Percentiles rank a stretch among this genome's conserved stretches.
Evolutionary conservation across 2,113 vertebrate genomes (phyloP).

Genomic region (Theristicus caerulescens): DNA sequence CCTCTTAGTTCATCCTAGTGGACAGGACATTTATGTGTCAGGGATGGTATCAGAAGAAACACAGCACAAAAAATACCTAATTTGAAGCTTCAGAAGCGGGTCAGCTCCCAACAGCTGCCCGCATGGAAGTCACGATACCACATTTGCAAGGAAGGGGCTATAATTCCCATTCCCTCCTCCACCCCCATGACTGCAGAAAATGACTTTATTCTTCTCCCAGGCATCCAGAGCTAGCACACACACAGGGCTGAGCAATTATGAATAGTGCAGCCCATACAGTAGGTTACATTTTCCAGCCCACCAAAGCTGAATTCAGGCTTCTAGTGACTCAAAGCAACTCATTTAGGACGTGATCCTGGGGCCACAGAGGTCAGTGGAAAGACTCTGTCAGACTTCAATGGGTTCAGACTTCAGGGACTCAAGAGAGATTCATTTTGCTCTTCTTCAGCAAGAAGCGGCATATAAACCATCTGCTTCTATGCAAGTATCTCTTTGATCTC

Average conservation of each 20-base stretch:
- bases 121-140: fast-evolving
- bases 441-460: background rate
- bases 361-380: conserved; percentile 29
- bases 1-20: background rate
- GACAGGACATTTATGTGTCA: background rate
- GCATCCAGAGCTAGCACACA: background rate
- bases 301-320: conserved; percentile 34
- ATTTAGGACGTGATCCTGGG: conserved; percentile 27
- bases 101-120: background rate
- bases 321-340: conserved; percentile 17
- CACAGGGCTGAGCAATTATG: background rate
- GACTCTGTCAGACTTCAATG: conserved; percentile 2
- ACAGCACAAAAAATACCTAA: background rate
- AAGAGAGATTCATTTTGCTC: background rate
- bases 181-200: conserved; percentile 9
- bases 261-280: conserved; percentile 31
- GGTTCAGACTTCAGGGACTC: background rate
- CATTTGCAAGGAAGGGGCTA: background rate
- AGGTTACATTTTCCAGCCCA: conserved; percentile 61
- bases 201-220: conserved; percentile 49
- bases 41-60: background rate
- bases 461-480: background rate
- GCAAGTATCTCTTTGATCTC: conserved; percentile 2
- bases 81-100: background rate
- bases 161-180: conserved; percentile 21